Percentiles rank a stretch among this genome's conserved stretches.
Evolutionary conservation across 2,797 vertebrate species (phyloP).

Genomic region (Pachyuromys duprasi): DNA sequence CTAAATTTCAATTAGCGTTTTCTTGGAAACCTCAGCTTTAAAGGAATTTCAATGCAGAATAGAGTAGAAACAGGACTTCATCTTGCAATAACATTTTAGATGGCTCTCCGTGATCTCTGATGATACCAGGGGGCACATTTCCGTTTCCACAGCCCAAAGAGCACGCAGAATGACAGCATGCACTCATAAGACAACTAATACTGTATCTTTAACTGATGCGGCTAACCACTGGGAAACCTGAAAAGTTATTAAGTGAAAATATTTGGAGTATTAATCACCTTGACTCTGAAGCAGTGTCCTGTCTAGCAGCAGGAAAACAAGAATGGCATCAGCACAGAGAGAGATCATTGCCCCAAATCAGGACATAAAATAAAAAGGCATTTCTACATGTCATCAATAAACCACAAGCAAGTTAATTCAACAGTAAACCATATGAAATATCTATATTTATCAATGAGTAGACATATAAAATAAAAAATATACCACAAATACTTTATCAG

Average conservation of each 20-base stretch:
- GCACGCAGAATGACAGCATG: conserved; percentile 48
- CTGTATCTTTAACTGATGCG: conserved; percentile 13
- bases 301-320: conserved; percentile 76
- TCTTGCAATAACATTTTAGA: conserved; percentile 22
- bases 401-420: not conserved
- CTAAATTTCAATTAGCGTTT: conserved; percentile 14
- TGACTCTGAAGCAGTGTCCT: conserved; percentile 82
- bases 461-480: conserved; percentile 17
- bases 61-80: conserved; percentile 78
- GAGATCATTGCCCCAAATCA: conserved; percentile 1
- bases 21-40: not conserved
- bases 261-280: conserved; percentile 75
- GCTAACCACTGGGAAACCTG: not conserved
- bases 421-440: not conserved
- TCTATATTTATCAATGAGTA: not conserved
- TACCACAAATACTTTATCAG: conserved; percentile 4
- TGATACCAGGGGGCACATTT: not conserved
- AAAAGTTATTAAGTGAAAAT: conserved; percentile 14
- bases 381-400: conserved; percentile 11
- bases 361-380: conserved; percentile 52
- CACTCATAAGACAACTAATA: conserved; percentile 60
- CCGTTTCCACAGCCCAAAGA: not conserved
- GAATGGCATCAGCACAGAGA: conserved; percentile 68
- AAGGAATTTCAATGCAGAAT: conserved; percentile 54
- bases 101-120: not conserved